phyloP scores from a whole-genome alignment of 2,113 vertebrate genomes.

The Mustelus asterias region DNA sequence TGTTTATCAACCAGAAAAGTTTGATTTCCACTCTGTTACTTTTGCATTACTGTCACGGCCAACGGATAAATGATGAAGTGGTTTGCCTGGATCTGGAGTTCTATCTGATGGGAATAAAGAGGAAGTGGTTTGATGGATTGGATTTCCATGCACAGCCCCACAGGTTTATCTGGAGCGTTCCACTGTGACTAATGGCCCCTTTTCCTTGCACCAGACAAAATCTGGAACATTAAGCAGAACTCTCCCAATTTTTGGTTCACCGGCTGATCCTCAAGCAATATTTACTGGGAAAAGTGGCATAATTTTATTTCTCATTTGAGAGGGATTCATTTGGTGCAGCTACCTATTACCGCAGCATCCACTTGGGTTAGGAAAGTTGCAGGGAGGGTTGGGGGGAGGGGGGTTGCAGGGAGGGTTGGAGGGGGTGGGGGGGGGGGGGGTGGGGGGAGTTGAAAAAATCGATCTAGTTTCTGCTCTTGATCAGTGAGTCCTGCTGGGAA shows the following conservation, averaged over 20 bases:
- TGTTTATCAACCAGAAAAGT: not conserved
- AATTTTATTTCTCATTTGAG: not conserved
- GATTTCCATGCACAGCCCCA: not conserved
- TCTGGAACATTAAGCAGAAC: not conserved
- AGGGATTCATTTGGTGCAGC: not conserved
- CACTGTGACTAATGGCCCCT: not conserved
- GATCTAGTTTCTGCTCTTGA: not conserved
- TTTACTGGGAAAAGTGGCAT: not conserved
- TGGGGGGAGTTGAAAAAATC: not conserved
- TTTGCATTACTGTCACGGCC: not conserved
- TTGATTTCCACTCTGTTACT: not conserved
- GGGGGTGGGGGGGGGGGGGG: too few species aligned
- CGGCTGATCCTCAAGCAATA: not conserved
- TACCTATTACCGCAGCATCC: not conserved
- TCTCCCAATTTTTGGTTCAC: not conserved
- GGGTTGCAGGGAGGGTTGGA: too few species aligned
- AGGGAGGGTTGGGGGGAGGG: not conserved
- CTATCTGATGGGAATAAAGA: not conserved
- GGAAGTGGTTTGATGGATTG: not conserved
- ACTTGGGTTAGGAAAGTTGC: not conserved
- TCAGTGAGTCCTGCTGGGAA: not conserved
- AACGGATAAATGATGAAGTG: not conserved
- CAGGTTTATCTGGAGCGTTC: not conserved
- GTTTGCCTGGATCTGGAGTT: not conserved
- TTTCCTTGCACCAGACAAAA: not conserved